phyloP scores from a whole-genome alignment of 2,113 vertebrate species.

The Oreochromis niloticus region DNA sequence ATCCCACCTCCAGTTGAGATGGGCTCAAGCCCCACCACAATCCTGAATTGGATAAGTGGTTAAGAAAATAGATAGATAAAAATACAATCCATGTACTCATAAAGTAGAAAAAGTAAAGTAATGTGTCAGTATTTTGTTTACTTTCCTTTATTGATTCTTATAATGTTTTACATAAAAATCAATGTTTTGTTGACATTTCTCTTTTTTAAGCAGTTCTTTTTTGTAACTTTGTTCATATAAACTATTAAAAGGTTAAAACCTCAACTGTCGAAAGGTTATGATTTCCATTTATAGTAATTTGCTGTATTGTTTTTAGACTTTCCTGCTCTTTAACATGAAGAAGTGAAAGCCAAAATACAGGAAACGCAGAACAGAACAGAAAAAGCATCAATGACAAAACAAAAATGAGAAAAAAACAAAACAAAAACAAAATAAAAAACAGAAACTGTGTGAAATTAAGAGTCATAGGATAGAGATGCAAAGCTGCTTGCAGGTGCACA shows the following conservation, averaged over 20 bases:
- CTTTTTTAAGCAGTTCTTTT: not conserved
- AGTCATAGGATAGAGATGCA: not conserved
- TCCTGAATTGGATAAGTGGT: not conserved
- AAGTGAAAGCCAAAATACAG: not conserved
- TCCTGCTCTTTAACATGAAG: not conserved
- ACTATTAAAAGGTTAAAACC: not conserved
- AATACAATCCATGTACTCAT: not conserved
- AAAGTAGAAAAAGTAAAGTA: not conserved
- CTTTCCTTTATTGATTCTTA: not conserved
- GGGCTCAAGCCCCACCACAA: not conserved
- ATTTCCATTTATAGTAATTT: not conserved
- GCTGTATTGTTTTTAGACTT: not conserved
- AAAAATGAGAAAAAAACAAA: not conserved
- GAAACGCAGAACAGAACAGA: not conserved
- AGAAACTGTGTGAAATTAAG: not conserved
- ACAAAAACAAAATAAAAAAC: not conserved
- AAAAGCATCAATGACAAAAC: too few species aligned
- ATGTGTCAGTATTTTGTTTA: not conserved
- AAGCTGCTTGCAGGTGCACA: not conserved
- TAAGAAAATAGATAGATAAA: not conserved
- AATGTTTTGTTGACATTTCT: not conserved
- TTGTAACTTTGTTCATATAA: not conserved
- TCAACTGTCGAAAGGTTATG: not conserved
- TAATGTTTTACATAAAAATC: not conserved
- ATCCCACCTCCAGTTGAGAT: not conserved